These are phyloP conservation scores for Panorpa germanica DNA, from an alignment of 2,888 invertebrate genomes.

Conservation along the genomic window DNA sequence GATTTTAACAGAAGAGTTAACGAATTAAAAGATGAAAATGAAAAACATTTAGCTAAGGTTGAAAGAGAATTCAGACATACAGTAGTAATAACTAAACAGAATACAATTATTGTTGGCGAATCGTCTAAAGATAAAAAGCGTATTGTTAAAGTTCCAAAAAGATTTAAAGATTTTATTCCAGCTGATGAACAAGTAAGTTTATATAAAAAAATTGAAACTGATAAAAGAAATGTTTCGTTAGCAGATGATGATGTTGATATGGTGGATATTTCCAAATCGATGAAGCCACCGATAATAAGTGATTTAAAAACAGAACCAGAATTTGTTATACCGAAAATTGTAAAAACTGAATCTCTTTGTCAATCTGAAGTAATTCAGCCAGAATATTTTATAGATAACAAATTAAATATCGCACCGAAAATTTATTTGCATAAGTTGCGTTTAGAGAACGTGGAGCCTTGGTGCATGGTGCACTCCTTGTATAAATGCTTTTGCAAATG, in stretches of 20 bases:
- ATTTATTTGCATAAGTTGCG: conserved; percentile 18
- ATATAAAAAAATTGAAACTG: conserved; percentile 8
- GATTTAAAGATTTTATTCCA: conserved; percentile 34
- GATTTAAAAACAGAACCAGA: conserved; percentile 4
- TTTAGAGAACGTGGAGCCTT: conserved; percentile 32
- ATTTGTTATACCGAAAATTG: conserved; percentile 6
- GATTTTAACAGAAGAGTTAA: no score
- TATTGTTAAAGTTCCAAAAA: conserved; percentile 37
- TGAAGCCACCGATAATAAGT: background rate
- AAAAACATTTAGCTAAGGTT: conserved; percentile 38
- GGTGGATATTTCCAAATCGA: no score
- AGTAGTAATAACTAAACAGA: conserved; percentile 41
- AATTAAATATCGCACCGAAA: no score
- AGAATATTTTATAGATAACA: no score
- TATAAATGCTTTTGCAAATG: conserved; percentile 47
- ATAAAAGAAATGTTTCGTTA: conserved; percentile 8
- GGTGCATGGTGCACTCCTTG: conserved; percentile 43
- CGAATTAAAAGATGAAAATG: conserved; percentile 30
- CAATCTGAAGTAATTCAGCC: no score
- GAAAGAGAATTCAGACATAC: conserved; percentile 57
- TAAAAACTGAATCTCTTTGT: no score
- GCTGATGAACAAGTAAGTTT: conserved; percentile 12
- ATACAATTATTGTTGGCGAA: conserved; percentile 40
- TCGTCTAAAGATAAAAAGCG: conserved; percentile 29
- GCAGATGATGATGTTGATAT: conserved; percentile 14